Base-by-base conservation (phyloP, 2,113 vertebrate species). In the Ailurus styani region DNA sequence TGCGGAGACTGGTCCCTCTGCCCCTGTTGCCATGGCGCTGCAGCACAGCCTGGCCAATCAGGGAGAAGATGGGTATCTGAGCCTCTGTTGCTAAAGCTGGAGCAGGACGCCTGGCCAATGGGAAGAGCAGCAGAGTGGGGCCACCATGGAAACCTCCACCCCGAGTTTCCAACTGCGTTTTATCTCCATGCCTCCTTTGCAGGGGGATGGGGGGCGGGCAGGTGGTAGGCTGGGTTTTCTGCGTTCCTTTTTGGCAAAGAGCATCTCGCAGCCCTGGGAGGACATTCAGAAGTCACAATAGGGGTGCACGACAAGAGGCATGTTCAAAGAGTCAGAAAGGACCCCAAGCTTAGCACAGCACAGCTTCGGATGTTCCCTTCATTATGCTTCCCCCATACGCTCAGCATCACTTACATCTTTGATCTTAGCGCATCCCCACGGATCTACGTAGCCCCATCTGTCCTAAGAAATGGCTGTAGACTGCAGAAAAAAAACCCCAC, bases 1-100 rank as follows among this genome's bases (percentile, higher is more conserved):
- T 81, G 87, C 94, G 81, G 88, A 94, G 92, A 96, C 93, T 95
- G 97, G 96, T 90, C 90, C 95, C 75, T 88, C 96, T 93, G 89
- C 78, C 21, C 93, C 98, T 98, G 98, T 98, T 99, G 98, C 98
- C 96, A 98, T 87, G 98, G 98, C 87, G 52, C 90, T 91, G 70
- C 97, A 90, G 97, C 85, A 81, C 42, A 8, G 34, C 23, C 25
- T 92, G 95, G 91, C 99, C 98, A 99, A 98, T 98, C 97, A 95
- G 95, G 0, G 34, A 55, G 77, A 91, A 96, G 95, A 78, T 21
- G 47, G 82, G 66, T 98, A 97, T 93, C 97, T 97, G 97, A 98
- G 98, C 96, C 93, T 97, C 97, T 97, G 98, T 98, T 98, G 98
- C 98, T 98, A 88, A 90, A 86, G 93, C 25, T 54, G 3, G 66